Base-by-base conservation (phyloP, 2,888 invertebrate species). In the Diarsia brunnea region DNA sequence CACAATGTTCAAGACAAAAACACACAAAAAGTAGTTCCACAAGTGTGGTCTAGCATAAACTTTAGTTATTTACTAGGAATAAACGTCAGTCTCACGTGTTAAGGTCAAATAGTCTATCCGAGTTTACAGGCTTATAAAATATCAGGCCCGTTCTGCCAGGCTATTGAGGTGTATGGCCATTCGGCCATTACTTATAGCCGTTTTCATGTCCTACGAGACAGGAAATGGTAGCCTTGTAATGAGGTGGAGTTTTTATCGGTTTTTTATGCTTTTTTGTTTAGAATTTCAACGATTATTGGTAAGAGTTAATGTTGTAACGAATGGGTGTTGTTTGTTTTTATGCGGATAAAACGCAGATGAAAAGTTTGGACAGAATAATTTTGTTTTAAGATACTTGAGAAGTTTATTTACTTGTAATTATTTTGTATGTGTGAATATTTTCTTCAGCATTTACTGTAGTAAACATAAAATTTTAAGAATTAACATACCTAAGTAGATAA, bases 31-130 rank as follows among this genome's bases (percentile, higher is more conserved):
- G 58, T 19, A 27, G 38, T 27, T 24, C 12, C n/a, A 14, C 63
- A 47, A 21, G 73, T 84, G 79, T 81, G 78, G 78, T 82, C 79
- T 58, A 63, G 64, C 85, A 79, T 87, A 86, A 88, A 87, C 69
- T 63, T 81, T 19, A 74, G 69, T 77, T 85, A 74, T 88, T 84
- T 87, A 86, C 83, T 45, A 69, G 69, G 63, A 76, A 81, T 87
- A 87, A 86, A 87, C 78, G 88, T 87, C 88, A 80, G 78, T 38
- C 45, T 49, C 1, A 64, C 61, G 73, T 78, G 85, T 83, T 85
- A 86, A 70, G 87, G 88, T 87, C 87, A 88, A 85, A 88, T 86
- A 75, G 87, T 83, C 88, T 88, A 81, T 84, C 73, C 65, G 63
- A 70, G 64, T 87, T 87, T 87, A 87, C 87, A 73, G 78, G 85